phyloP scores from a whole-genome alignment of 2,113 vertebrate species.

The Coryphaenoides rupestris region DNA sequence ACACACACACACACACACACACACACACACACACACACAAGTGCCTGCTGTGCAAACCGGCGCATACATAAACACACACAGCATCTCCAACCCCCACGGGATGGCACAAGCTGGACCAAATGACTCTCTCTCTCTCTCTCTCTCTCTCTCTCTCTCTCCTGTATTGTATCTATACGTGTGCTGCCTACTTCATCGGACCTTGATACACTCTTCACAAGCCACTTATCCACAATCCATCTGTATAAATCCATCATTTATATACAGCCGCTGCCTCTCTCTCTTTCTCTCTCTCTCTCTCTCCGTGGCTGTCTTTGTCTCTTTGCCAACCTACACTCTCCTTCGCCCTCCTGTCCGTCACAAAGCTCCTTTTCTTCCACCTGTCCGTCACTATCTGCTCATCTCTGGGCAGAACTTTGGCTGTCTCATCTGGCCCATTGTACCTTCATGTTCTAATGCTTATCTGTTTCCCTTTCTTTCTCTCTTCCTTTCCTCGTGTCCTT shows the following conservation, averaged over 20 bases:
- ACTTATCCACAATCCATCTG: conserved; percentile 32
- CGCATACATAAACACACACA: conserved; percentile 11
- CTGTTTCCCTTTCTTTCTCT: too few relatives aligned
- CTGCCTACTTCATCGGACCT: conserved; percentile 7
- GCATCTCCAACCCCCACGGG: neutral
- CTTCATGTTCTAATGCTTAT: too few relatives aligned
- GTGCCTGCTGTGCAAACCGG: neutral
- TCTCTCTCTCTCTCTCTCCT: neutral
- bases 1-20: conserved; percentile 19
- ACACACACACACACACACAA: conserved; percentile 18
- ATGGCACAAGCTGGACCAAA: too few relatives aligned
- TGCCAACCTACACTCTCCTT: neutral
- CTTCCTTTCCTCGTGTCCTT: neutral
- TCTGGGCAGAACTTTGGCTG: too few relatives aligned
- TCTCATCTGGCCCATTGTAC: too few relatives aligned
- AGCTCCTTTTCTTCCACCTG: conserved; percentile 7
- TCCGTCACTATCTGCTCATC: too few relatives aligned
- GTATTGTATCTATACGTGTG: neutral
- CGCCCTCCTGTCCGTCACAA: conserved; percentile 1
- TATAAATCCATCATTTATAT: conserved; percentile 35
- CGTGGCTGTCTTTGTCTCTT: neutral
- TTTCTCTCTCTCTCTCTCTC: neutral
- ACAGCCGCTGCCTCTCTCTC: neutral
- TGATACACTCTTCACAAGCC: conserved; percentile 15
- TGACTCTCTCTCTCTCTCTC: conserved; percentile 19